phyloP scores from a whole-genome alignment of 2,797 vertebrate species.

The Bovichtus variegatus region DNA sequence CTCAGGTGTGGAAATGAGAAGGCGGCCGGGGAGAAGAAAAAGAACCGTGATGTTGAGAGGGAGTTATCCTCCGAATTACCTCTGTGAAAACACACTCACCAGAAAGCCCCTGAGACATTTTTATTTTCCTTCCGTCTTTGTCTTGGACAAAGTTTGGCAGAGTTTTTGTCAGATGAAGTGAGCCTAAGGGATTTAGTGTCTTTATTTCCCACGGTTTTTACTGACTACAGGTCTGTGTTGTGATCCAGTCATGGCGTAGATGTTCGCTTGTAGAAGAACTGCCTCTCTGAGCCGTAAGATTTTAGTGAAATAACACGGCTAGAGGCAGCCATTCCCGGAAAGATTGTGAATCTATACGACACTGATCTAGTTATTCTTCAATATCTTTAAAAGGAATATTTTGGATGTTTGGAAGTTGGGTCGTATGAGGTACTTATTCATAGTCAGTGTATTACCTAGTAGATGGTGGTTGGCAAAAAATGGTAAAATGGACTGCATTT shows the following conservation, averaged over 20 bases:
- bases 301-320: neutral
- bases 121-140: constrained; percentile 76
- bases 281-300: neutral
- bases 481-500: no score
- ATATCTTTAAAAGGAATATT: neutral
- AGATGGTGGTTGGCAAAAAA: no score
- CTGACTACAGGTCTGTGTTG: constrained; percentile 52
- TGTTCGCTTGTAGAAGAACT: neutral
- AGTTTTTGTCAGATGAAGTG: constrained; percentile 59
- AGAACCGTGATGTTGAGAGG: constrained; percentile 41
- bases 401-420: no score
- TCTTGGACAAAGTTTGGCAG: constrained; percentile 66
- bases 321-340: neutral
- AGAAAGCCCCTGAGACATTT: constrained; percentile 72
- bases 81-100: constrained; percentile 60
- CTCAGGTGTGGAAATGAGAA: constrained; percentile 50
- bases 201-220: constrained; percentile 72
- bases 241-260: constrained; percentile 5
- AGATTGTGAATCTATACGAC: neutral
- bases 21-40: neutral
- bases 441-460: no score
- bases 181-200: constrained; percentile 59
- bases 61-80: constrained; percentile 71
- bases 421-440: no score
- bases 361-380: neutral